Evolutionary conservation across 2,888 invertebrate species (phyloP).

Genomic region (Drosophila formosana): DNA sequence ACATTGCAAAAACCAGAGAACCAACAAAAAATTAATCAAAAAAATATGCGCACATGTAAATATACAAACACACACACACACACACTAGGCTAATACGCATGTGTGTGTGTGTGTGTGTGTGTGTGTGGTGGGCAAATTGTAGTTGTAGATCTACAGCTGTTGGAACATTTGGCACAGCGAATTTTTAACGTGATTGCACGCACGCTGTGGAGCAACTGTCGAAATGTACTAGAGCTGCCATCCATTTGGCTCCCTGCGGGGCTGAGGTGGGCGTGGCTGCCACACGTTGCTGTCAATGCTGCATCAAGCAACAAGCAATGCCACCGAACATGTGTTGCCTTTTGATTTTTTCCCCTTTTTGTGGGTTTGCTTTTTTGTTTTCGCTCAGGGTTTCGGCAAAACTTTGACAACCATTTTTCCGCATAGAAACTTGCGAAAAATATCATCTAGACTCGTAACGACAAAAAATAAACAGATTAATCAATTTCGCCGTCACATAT

Average conservation of each 20-base stretch:
- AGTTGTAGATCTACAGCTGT: slow-evolving; percentile 60
- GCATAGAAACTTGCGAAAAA: slow-evolving; percentile 19
- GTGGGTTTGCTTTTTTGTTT: slow-evolving; percentile 1
- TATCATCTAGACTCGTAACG: no score
- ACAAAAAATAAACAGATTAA: background rate
- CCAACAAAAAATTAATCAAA: slow-evolving; percentile 64
- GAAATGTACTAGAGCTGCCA: slow-evolving; percentile 16
- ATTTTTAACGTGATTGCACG: slow-evolving; percentile 69
- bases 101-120: slow-evolving; percentile 3
- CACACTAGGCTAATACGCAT: slow-evolving; percentile 23
- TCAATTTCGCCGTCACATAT: background rate
- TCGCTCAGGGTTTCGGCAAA: slow-evolving; percentile 22
- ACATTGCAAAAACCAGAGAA: slow-evolving; percentile 4
- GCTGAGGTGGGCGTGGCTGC: background rate
- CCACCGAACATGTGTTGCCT: slow-evolving; percentile 60
- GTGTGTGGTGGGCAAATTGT: slow-evolving; percentile 31
- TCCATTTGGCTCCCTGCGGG: background rate
- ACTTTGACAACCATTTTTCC: slow-evolving; percentile 37
- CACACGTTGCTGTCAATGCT: slow-evolving; percentile 65
- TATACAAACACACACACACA: slow-evolving; percentile 22
- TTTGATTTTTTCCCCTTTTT: background rate
- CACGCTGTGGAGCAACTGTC: slow-evolving; percentile 38
- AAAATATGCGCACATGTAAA: slow-evolving; percentile 57
- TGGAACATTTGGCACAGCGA: slow-evolving; percentile 67
- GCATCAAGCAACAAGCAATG: slow-evolving; percentile 62